phyloP scores from a whole-genome alignment of 1,140 invertebrate genomes.

The Ylistrum balloti region DNA sequence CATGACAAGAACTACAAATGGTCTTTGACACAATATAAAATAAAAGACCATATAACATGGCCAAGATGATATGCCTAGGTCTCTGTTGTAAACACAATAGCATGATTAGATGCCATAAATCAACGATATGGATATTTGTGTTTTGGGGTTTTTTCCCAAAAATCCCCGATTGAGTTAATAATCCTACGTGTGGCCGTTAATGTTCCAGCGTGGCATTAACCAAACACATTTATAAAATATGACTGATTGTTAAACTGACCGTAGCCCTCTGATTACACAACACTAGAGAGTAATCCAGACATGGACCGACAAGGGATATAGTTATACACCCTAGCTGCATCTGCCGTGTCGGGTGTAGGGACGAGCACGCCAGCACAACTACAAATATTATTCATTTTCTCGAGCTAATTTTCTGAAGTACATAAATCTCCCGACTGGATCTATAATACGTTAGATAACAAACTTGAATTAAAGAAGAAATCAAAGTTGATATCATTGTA shows the following conservation, averaged over 20 bases:
- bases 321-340: not conserved
- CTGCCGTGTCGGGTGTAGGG: not conserved
- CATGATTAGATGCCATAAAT: not conserved
- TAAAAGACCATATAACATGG: not conserved
- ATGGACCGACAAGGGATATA: not conserved
- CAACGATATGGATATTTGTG: not conserved
- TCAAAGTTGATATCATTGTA: not conserved
- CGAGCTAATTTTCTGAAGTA: not conserved
- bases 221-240: not conserved
- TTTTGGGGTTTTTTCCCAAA: not conserved
- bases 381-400: not conserved
- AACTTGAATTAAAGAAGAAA: not conserved
- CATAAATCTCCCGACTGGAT: not conserved
- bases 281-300: not conserved
- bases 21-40: not conserved
- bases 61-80: not conserved
- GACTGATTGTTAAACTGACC: constrained; percentile 28
- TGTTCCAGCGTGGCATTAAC: not conserved
- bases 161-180: constrained; percentile 4
- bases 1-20: not conserved
- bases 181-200: not conserved
- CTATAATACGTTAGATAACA: not conserved
- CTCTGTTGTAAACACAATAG: not conserved
- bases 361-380: not conserved
- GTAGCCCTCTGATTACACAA: not conserved